phyloP scores from a whole-genome alignment of 37 sponge, comb jelly and placozoan species.

The Diacarnus erythraeanus region DNA sequence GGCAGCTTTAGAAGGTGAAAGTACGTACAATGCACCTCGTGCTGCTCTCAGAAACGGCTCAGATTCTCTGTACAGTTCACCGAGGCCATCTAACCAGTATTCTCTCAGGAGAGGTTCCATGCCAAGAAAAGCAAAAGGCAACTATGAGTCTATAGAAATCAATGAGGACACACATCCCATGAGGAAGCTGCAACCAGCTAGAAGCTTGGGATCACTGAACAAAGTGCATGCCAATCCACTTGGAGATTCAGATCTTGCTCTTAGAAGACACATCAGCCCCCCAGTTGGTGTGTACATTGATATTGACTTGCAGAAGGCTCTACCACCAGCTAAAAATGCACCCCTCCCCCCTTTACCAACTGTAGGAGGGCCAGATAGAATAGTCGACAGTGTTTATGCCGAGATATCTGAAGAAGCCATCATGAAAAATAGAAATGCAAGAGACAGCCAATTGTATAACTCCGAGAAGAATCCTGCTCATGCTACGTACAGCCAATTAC shows the following conservation, averaged over 20 bases:
- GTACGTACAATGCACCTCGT: conserved; percentile 6
- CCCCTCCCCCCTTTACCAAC: conserved; percentile 4
- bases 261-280: not conserved
- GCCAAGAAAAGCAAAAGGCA: not conserved
- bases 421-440: not conserved
- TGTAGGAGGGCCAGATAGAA: not conserved
- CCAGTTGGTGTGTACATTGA: not conserved
- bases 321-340: not conserved
- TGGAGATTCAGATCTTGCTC: not conserved
- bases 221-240: not conserved
- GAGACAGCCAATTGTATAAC: not conserved
- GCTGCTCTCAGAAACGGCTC: not conserved
- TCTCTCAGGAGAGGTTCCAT: not conserved
- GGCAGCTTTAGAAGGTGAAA: not conserved
- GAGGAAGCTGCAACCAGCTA: not conserved
- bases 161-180: too few relatives aligned
- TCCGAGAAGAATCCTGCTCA: not conserved
- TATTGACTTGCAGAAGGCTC: not conserved
- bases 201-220: conserved; percentile 10
- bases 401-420: conserved; percentile 17
- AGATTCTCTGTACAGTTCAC: not conserved
- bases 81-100: not conserved
- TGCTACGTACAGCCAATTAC: too few relatives aligned
- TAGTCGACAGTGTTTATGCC: conserved; percentile 16
- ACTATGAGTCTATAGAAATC: too few relatives aligned